Percentiles rank a stretch among this genome's conserved stretches.
phyloP scores from a whole-genome alignment of 2,113 vertebrate species.

The Pogonocichla stellata region DNA sequence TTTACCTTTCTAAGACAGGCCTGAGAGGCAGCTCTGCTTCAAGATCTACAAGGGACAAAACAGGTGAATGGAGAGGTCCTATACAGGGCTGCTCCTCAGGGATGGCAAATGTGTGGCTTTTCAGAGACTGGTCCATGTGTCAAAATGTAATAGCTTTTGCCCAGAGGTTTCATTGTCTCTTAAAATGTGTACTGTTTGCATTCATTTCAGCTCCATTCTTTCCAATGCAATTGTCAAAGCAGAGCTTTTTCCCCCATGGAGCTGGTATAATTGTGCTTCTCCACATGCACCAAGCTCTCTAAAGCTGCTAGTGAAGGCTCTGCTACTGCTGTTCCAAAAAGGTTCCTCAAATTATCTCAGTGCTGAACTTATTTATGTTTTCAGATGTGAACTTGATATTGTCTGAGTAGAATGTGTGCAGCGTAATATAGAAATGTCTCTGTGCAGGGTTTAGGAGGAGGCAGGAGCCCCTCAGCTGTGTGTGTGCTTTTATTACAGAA shows the following conservation, averaged over 20 bases:
- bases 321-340: constrained; percentile 12
- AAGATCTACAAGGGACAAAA: not conserved
- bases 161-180: not conserved
- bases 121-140: not conserved
- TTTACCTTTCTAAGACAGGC: not conserved
- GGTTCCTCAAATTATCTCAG: not conserved
- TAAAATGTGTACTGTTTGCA: not conserved
- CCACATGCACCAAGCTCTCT: not conserved
- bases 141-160: not conserved
- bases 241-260: not conserved
- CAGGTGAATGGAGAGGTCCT: not conserved
- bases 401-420: constrained; percentile 22
- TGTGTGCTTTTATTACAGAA: constrained; percentile 46
- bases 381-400: constrained; percentile 33
- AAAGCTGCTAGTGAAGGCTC: constrained; percentile 35
- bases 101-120: not conserved
- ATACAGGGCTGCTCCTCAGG: not conserved
- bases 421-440: not conserved
- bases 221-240: not conserved
- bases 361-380: not conserved
- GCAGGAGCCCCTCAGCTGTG: not conserved
- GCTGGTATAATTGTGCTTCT: constrained; percentile 4
- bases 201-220: not conserved
- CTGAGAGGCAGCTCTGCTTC: not conserved
- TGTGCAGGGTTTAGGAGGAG: constrained; percentile 38